A percentile compares a stretch with the other conserved stretches of the same genome.
Conservation (phyloP, 2,888 invertebrate genomes). For the Dione juno region DNA sequence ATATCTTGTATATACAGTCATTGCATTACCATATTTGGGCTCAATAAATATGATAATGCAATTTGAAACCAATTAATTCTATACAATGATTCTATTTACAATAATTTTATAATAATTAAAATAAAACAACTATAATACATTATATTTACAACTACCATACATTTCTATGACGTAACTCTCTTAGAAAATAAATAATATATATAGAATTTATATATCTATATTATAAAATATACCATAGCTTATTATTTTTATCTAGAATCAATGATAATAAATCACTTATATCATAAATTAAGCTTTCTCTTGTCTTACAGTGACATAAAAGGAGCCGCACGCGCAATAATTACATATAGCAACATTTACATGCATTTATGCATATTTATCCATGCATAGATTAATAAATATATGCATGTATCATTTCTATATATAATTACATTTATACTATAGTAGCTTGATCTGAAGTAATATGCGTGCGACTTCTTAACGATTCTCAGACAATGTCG, state of each 20-base stretch:
- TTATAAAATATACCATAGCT: slow-evolving; percentile 2
- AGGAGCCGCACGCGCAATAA: slow-evolving; percentile 39
- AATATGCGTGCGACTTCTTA: slow-evolving; percentile 64
- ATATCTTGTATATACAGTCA: slow-evolving; percentile 15
- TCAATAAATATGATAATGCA: slow-evolving; percentile 52
- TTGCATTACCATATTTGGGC: slow-evolving; percentile 52
- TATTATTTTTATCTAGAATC: neutral
- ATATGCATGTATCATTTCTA: neutral
- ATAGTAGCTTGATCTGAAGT: slow-evolving; percentile 65
- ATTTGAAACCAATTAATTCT: neutral
- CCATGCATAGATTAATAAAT: neutral
- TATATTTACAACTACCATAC: slow-evolving; percentile 31
- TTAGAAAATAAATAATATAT: slow-evolving; percentile 1
- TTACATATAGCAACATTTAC: neutral
- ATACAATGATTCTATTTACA: slow-evolving; percentile 26
- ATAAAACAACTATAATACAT: slow-evolving; percentile 14
- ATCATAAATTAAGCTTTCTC: neutral
- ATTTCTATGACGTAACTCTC: neutral
- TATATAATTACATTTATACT: slow-evolving; percentile 54
- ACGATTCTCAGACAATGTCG: slow-evolving; percentile 79
- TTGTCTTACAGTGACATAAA: neutral
- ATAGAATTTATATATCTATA: neutral
- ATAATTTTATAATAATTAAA: slow-evolving; percentile 5
- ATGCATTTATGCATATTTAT: neutral
- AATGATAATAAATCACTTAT: neutral